Evolutionary conservation across 1,140 invertebrate genomes (phyloP), one percentile per base, ranked within the genome.

Genomic region (Caenorhabditis remanei): DNA sequence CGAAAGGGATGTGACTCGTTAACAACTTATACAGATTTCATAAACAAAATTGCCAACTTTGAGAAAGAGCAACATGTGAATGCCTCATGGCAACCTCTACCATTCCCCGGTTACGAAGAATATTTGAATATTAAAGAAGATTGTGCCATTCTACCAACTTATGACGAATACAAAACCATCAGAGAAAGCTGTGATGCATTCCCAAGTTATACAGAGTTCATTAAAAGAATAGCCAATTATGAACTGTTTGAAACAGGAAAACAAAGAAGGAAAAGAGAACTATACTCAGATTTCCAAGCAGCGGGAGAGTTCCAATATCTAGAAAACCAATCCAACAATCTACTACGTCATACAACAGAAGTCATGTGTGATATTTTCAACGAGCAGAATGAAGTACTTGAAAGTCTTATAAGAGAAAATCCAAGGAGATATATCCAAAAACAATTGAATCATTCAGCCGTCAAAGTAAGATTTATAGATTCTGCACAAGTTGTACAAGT

Each of bases 351-450:
- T 84, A 87, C 82, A 83, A 63, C 53, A 7, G 65, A 88, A 88
- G 46, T 75, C 32, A 82, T 88, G 43, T 88, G 87, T 88, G 48
- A 85, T 87, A 88, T 88, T 14, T 88, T 89, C 55, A 89, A 89
- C 87, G 87, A 89, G 50, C 88, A 89, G 5, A 89, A 63, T 75
- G 83, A 85, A 55, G 8, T 89, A 58, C 88, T 89, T 53, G 88
- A 89, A 88, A 89, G 14, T 14, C 82, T 88, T 16, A 84, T 88
- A 0, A 84, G 50, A 85, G 84, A 65, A 32, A 85, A 85, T 85
- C 84, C 84, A 5, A 85, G 84, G 16, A 67, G 84, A 56, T 85
- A 85, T 14, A 85, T 85, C 11, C 84, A 85, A 41, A 85, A 63
- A 85, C 84, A 85, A 43, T 85, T 65, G 75, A 89, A 89, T 48